A percentile compares a stretch with the other conserved stretches of the same genome.
Evolutionary conservation across 1,140 invertebrate genomes (phyloP).

Genomic region (Dermatophagoides farinae): DNA sequence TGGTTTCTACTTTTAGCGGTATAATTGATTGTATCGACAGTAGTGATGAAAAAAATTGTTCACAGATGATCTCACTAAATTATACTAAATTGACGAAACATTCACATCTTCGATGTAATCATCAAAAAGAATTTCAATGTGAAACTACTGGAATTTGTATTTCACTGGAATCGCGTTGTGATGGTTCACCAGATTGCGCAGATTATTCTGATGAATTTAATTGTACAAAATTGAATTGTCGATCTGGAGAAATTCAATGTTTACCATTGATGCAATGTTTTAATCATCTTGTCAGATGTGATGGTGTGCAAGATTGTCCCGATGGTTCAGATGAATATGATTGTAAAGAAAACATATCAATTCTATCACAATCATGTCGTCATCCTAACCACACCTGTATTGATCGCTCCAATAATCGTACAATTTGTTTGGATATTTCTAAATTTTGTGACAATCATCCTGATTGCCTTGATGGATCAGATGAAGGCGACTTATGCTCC

Average conservation of each 20-base stretch:
- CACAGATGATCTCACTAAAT: background rate
- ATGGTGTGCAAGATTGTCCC: conserved; percentile 10
- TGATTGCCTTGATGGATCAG: conserved; percentile 51
- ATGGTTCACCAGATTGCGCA: conserved; percentile 72
- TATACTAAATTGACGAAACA: conserved; percentile 29
- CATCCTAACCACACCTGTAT: conserved; percentile 22
- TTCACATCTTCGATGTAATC: background rate
- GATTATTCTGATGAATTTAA: conserved; percentile 69
- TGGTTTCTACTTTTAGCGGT: conserved; percentile 41
- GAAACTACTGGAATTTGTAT: conserved; percentile 65
- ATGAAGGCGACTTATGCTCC: conserved; percentile 51
- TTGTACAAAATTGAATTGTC: conserved; percentile 58
- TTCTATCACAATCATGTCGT: conserved; percentile 8
- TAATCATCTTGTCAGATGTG: conserved; percentile 1
- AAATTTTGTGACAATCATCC: conserved; percentile 41
- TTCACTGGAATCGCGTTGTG: conserved; percentile 60
- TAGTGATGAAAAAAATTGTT: conserved; percentile 3
- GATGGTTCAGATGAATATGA: background rate
- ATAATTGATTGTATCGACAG: conserved; percentile 53
- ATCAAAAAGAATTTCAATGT: conserved; percentile 44
- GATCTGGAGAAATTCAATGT: conserved; percentile 65
- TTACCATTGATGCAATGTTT: conserved; percentile 15
- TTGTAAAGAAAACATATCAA: background rate
- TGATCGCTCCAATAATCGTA: background rate
- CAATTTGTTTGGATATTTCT: conserved; percentile 36